Evolutionary conservation across 2,888 invertebrate species (phyloP), one percentile per base, ranked within the genome.

Genomic region (Onchidella celtica): DNA sequence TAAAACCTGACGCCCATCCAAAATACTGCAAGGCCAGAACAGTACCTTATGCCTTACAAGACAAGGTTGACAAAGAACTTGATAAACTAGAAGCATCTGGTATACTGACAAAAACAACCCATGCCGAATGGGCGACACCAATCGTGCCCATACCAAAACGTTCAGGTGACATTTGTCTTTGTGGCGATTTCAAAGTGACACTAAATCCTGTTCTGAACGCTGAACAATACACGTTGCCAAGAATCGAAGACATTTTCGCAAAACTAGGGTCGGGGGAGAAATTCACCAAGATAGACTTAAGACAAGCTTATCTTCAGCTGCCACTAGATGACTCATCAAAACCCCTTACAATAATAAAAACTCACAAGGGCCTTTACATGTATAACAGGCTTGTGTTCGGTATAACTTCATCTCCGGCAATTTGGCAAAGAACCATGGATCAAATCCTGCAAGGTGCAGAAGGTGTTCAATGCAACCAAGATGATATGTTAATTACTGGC

Each of bases 371-470:
- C 85, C 3, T 88, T 4, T 86, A 79, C 72, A 38, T 24, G 0
- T 88, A 85, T 70, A 85, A 82, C 29, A 32, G 86, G 2, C 57
- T 88, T 29, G 82, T 83, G 1, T 88, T 76, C 75, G 85, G 85
- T 4, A 82, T 87, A 6, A 79, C 82, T 3, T 73, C 84, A 21
- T 83, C 86, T 3, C 83, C 84, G 14, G 82, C 40, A 9, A 77
- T 86, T 17, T 86, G 85, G 73, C 87, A 88, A 59, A 2, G 66
- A 0, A 79, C 80, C n/a, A 87, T 88, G 86, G 88, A 89, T 17
- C 55, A 79, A 0, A 36, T 85, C 11, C 59, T 87, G 38, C 68
- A 65, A 14, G 86, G 86, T 4, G 68, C 87, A 4, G 66, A 77
- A 0, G 61, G 36, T 2, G 83, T 85, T 3, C 68, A 75, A n/a